These are phyloP conservation scores for Todiramphus saurophagus DNA, from an alignment of 2,113 vertebrate species.

Conservation along the genomic window DNA sequence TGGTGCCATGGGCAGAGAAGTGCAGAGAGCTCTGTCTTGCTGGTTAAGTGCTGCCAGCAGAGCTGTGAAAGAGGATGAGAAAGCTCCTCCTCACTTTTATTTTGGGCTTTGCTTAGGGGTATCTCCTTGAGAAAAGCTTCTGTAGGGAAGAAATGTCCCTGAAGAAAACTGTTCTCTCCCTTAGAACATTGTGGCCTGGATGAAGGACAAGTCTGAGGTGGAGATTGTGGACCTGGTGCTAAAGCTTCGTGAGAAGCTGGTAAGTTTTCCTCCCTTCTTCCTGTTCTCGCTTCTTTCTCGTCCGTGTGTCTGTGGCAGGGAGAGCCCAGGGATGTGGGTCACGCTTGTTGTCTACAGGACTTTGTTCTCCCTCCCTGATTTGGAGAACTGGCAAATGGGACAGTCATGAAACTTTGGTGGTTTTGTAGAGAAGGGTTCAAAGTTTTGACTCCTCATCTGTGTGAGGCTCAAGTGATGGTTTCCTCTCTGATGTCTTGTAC, in stretches of 20 bases:
- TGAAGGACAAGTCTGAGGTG: conserved; percentile 93
- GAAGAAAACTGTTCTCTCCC: background rate
- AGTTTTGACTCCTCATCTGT: background rate
- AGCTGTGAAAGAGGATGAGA: background rate
- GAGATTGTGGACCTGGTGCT: conserved; percentile 92
- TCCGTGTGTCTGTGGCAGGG: background rate
- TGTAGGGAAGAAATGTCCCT: background rate
- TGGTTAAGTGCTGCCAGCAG: background rate
- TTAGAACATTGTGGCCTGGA: conserved; percentile 89
- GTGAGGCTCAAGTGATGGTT: background rate
- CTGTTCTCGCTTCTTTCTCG: background rate
- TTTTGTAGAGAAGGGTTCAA: background rate
- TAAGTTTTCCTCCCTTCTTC: conserved; percentile 24
- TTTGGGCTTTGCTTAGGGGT: background rate
- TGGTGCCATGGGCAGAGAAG: background rate
- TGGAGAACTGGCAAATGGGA: background rate
- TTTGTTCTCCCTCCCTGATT: background rate
- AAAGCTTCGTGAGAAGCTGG: conserved; percentile 93
- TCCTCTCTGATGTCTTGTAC: background rate
- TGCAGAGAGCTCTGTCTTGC: background rate
- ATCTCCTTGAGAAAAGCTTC: background rate
- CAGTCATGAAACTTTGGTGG: accelerated
- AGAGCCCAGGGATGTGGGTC: accelerated
- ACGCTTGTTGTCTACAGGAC: background rate
- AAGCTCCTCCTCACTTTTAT: background rate